Evolutionary conservation across 2,113 vertebrate genomes (phyloP).

Genomic region (Addax nasomaculatus): DNA sequence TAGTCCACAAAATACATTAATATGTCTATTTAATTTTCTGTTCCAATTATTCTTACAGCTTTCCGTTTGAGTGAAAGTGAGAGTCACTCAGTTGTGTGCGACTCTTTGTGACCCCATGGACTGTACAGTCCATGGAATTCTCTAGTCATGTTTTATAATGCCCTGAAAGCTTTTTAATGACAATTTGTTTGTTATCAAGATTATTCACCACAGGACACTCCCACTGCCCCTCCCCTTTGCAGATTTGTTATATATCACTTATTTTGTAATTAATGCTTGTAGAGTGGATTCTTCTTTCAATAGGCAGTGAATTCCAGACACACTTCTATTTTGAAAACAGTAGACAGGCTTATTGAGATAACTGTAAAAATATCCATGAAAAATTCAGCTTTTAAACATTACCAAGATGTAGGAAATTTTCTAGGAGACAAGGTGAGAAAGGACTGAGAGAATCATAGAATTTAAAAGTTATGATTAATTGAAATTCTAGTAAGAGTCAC

Average conservation of each 20-base stretch:
- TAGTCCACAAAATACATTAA: background rate
- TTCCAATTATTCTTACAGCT: background rate
- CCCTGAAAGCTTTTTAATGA: background rate
- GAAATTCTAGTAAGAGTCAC: constrained; percentile 59
- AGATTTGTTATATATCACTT: background rate
- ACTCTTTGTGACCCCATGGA: background rate
- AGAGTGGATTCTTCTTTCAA: constrained; percentile 41
- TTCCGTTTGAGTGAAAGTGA: background rate
- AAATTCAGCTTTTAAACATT: constrained; percentile 39
- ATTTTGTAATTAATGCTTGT: constrained; percentile 45
- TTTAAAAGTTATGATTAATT: constrained; percentile 63
- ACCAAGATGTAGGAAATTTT: constrained; percentile 5
- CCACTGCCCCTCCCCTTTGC: background rate
- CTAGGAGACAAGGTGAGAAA: background rate
- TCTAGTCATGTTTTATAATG: background rate
- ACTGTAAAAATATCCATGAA: constrained; percentile 41
- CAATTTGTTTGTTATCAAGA: background rate
- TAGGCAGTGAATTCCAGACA: constrained; percentile 3
- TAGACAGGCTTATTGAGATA: background rate
- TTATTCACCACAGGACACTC: background rate
- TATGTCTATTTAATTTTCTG: background rate
- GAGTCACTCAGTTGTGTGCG: background rate
- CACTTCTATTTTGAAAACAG: background rate
- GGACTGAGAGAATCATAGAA: constrained; percentile 1
- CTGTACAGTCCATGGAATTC: background rate